Evolutionary conservation across 2,888 invertebrate genomes (phyloP).

Genomic region (Hypomecis atomaria): DNA sequence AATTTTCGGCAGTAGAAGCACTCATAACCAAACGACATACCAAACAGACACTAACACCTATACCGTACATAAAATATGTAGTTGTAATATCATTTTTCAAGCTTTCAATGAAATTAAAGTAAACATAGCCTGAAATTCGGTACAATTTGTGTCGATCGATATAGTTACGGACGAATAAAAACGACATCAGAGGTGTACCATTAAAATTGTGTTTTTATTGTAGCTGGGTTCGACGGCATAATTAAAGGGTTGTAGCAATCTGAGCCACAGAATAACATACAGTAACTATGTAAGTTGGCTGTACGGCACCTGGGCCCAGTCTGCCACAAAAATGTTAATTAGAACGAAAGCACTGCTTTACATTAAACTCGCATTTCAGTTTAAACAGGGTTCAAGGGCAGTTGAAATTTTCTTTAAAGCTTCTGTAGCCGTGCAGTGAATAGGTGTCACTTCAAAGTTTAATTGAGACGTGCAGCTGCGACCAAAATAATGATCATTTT

Average conservation of each 20-base stretch:
- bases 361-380: conserved; percentile 3
- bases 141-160: conserved; percentile 16
- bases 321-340: conserved; percentile 17
- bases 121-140: conserved; percentile 10
- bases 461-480: conserved; percentile 7
- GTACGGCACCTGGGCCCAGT: conserved; percentile 3
- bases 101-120: conserved; percentile 3
- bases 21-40: background rate
- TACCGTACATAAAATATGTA: background rate
- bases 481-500: conserved; percentile 1
- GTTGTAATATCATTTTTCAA: conserved; percentile 5
- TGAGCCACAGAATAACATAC: background rate
- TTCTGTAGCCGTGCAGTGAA: conserved; percentile 3
- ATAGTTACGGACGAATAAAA: conserved; percentile 4
- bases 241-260: conserved; percentile 12
- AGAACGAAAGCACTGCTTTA: conserved; percentile 6
- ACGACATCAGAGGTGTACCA: background rate
- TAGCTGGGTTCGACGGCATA: background rate
- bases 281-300: background rate
- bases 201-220: conserved; percentile 15
- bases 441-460: conserved; percentile 3
- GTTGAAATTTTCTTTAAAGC: background rate
- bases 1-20: too few relatives aligned
- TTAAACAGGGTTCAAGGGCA: conserved; percentile 4
- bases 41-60: background rate